phyloP scores from a whole-genome alignment of 2,888 invertebrate species.

The Hemistola chrysoprasaria region DNA sequence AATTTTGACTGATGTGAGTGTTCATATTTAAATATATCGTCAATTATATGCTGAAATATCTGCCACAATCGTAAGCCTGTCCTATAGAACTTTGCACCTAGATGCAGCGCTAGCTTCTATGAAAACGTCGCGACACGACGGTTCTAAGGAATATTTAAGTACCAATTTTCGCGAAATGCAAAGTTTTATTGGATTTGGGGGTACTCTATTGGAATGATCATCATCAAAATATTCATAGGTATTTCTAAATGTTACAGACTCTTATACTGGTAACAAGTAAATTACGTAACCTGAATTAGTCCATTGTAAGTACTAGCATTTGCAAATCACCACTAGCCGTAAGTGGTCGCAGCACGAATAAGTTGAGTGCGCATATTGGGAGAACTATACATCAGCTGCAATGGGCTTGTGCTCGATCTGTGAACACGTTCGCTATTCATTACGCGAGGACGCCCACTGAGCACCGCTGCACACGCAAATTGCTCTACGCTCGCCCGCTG shows the following conservation, averaged over 20 bases:
- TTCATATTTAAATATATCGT: too few relatives aligned
- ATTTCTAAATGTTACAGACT: too few relatives aligned
- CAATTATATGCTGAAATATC: too few relatives aligned
- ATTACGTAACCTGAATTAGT: conserved; percentile 21
- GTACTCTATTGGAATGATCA: background rate
- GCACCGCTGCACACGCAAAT: conserved; percentile 75
- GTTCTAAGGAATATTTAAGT: too few relatives aligned
- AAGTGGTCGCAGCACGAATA: conserved; percentile 41
- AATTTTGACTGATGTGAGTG: too few relatives aligned
- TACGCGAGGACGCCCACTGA: conserved; percentile 69
- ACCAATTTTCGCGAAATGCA: too few relatives aligned
- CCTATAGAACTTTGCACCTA: too few relatives aligned
- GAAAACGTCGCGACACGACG: too few relatives aligned
- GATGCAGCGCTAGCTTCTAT: too few relatives aligned
- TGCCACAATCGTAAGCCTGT: too few relatives aligned
- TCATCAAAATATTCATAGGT: too few relatives aligned
- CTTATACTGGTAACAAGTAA: conserved; percentile 9
- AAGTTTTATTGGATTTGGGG: too few relatives aligned
- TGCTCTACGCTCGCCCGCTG: conserved; percentile 63
- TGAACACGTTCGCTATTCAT: conserved; percentile 62
- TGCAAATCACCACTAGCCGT: conserved; percentile 27
- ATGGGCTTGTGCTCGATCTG: conserved; percentile 54
- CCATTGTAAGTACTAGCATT: conserved; percentile 24
- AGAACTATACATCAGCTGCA: conserved; percentile 34
- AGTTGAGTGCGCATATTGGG: conserved; percentile 43